A percentile compares a stretch with the other conserved stretches of the same genome.
These are phyloP conservation scores for Dolichomitus sp. DNA, from an alignment of 2,888 invertebrate species.

Conservation along the genomic window DNA sequence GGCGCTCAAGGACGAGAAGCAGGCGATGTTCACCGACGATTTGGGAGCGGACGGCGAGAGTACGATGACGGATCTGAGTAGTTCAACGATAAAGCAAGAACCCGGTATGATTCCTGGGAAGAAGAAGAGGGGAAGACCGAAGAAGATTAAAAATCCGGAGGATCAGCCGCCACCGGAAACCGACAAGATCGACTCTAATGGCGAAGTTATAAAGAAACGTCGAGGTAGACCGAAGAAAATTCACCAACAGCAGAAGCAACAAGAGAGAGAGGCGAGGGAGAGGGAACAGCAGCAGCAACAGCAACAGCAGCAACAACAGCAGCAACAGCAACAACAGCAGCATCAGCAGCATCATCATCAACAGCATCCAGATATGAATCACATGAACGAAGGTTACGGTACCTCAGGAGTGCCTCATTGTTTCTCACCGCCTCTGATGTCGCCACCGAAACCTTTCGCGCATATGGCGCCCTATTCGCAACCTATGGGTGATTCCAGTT, in stretches of 20 bases:
- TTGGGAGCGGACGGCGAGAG: slow-evolving; percentile 78
- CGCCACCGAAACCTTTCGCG: slow-evolving; percentile 83
- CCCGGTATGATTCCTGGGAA: slow-evolving; percentile 90
- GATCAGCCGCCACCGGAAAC: slow-evolving; percentile 88
- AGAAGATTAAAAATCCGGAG: slow-evolving; percentile 92
- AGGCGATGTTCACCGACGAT: slow-evolving; percentile 78
- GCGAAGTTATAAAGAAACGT: slow-evolving; percentile 94
- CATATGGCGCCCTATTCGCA: slow-evolving; percentile 85
- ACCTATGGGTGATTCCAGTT: slow-evolving; percentile 80
- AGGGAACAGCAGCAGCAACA: slow-evolving; percentile 77
- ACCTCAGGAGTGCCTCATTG: slow-evolving; percentile 78
- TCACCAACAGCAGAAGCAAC: slow-evolving; percentile 85
- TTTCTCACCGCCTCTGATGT: slow-evolving; percentile 84
- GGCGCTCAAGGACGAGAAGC: slow-evolving; percentile 79
- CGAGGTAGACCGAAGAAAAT: slow-evolving; percentile 96
- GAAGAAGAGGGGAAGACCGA: slow-evolving; percentile 96
- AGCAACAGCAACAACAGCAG: slow-evolving; percentile 76
- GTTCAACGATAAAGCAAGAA: slow-evolving; percentile 79
- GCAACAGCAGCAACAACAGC: slow-evolving; percentile 77
- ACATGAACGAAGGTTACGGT: slow-evolving; percentile 80
- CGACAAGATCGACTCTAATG: slow-evolving; percentile 85
- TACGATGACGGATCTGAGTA: slow-evolving; percentile 80
- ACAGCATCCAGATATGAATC: slow-evolving; percentile 77
- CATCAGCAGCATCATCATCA: slow-evolving; percentile 74
- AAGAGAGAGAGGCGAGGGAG: slow-evolving; percentile 81